A percentile compares a stretch with the other conserved stretches of the same genome.
phyloP scores from a whole-genome alignment of 2,797 vertebrate genomes.

The Dermochelys coriacea region DNA sequence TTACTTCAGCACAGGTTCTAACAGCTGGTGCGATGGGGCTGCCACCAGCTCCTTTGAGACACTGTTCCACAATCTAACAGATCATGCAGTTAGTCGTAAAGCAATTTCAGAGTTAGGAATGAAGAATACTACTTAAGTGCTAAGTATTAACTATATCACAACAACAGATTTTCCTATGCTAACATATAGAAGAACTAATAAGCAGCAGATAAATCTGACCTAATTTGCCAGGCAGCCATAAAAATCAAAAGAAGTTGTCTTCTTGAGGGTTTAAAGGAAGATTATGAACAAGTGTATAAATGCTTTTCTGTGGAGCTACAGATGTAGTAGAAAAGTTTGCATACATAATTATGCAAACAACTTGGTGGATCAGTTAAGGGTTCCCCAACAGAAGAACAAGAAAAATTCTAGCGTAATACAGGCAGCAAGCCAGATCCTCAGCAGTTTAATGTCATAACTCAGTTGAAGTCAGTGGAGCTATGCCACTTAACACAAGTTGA shows the following conservation, averaged over 20 bases:
- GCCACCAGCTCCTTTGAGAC: neutral
- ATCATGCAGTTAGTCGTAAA: fast-evolving
- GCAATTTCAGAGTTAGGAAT: neutral
- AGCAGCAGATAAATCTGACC: neutral
- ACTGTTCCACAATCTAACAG: fast-evolving
- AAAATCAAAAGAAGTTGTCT: constrained; percentile 13
- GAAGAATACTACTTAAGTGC: neutral
- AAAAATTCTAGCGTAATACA: neutral
- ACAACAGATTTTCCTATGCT: neutral
- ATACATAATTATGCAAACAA: neutral
- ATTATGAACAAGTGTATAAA: constrained; percentile 17
- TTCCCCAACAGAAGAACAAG: neutral
- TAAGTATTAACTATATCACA: neutral
- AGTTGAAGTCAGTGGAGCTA: neutral
- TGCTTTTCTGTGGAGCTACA: neutral
- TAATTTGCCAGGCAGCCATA: neutral
- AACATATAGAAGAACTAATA: neutral
- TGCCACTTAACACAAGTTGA: neutral
- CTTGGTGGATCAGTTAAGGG: neutral
- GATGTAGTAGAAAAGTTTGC: neutral
- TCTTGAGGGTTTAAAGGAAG: neutral
- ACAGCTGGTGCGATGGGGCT: neutral
- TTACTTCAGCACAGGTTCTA: neutral
- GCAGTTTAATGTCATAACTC: neutral
- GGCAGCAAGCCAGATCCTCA: neutral